Percentiles rank a stretch among this genome's conserved stretches.
phyloP scores from a whole-genome alignment of 2,797 vertebrate genomes.

The Pipistrellus kuhlii region DNA sequence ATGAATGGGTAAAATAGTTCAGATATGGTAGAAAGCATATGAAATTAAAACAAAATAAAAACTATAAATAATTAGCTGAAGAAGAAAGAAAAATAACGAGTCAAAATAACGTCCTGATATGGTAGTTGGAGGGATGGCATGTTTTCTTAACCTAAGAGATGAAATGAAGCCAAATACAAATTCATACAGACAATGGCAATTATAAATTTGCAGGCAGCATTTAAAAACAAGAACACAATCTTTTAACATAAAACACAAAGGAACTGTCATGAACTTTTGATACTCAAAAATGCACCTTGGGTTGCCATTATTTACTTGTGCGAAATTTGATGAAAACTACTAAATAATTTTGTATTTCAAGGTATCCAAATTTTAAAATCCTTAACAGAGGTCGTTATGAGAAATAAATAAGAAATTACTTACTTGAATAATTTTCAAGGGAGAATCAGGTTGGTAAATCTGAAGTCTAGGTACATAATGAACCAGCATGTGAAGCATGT shows the following conservation, averaged over 20 bases:
- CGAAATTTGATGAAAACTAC: constrained; percentile 41
- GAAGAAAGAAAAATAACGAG: constrained; percentile 43
- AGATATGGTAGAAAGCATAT: not conserved
- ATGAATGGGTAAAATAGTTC: not conserved
- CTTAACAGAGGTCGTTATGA: constrained; percentile 44
- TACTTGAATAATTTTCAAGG: constrained; percentile 98
- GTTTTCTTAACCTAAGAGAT: constrained; percentile 39
- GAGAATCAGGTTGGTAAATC: constrained; percentile 94
- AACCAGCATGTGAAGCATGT: constrained; percentile 96
- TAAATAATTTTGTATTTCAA: constrained; percentile 46
- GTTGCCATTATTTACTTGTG: constrained; percentile 8
- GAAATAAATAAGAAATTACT: constrained; percentile 76
- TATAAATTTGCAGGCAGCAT: not conserved
- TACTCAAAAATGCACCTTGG: not conserved
- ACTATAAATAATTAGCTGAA: constrained; percentile 9
- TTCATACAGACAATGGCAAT: constrained; percentile 35
- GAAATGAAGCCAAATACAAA: constrained; percentile 26
- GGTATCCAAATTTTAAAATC: constrained; percentile 19
- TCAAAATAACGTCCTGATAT: not conserved
- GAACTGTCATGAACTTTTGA: not conserved
- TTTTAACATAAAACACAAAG: constrained; percentile 18
- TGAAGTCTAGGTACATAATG: constrained; percentile 95
- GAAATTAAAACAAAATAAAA: not conserved
- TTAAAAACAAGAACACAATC: constrained; percentile 35
- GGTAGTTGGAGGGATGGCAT: not conserved